These are phyloP conservation scores for Chrysoperla carnea DNA, from an alignment of 1,140 invertebrate genomes.

Conservation along the genomic window DNA sequence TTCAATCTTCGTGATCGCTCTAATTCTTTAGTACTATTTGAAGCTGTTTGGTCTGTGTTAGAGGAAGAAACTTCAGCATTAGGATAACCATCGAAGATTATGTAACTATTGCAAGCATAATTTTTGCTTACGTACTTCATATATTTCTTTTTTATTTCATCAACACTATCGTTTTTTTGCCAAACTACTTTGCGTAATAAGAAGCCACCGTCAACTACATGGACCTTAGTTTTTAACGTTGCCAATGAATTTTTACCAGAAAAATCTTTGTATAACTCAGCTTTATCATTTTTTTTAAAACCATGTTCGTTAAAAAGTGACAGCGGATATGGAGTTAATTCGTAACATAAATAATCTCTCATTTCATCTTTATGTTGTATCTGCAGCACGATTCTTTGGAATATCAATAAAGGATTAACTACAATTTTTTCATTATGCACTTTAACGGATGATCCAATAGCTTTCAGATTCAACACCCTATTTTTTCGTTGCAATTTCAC, in stretches of 20 bases:
- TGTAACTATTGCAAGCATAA: neutral
- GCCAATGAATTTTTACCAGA: neutral
- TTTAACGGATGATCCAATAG: neutral
- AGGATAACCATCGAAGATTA: conserved; percentile 8
- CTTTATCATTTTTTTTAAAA: conserved; percentile 16
- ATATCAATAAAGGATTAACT: conserved; percentile 11
- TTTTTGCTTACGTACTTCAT: neutral
- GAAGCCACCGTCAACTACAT: conserved; percentile 9
- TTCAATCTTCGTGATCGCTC: conserved; percentile 4
- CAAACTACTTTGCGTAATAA: conserved; percentile 7
- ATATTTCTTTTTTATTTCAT: conserved; percentile 6
- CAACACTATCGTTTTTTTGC: neutral
- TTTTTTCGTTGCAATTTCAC: conserved; percentile 8
- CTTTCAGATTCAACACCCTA: conserved; percentile 1
- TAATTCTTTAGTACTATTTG: conserved; percentile 6
- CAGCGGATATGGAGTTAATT: conserved; percentile 14
- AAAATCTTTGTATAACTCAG: conserved; percentile 5
- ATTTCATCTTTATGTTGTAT: conserved; percentile 12
- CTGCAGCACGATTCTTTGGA: conserved; percentile 13
- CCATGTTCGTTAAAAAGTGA: conserved; percentile 15
- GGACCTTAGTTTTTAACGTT: neutral
- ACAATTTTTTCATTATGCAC: conserved; percentile 3
- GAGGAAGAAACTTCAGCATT: too few relatives aligned
- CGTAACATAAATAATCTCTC: conserved; percentile 13
- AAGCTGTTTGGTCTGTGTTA: too few relatives aligned